Evolutionary conservation across 2,888 invertebrate genomes (phyloP).

Genomic region (Chrysomela aeneicollis): DNA sequence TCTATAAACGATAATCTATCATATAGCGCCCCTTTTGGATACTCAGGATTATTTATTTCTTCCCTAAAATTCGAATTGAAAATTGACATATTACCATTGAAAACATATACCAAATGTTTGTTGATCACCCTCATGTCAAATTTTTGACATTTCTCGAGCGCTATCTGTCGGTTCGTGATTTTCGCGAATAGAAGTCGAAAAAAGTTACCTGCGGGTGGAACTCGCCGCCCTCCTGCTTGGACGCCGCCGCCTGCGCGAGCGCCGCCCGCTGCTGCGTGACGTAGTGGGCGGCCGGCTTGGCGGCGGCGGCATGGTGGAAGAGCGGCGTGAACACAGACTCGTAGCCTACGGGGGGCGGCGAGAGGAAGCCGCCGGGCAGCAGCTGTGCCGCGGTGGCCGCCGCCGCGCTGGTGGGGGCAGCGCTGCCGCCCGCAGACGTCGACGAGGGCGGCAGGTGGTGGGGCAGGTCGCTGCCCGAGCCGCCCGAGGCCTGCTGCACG

Average conservation of each 20-base stretch:
- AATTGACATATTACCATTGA: too few relatives aligned
- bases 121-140: too few relatives aligned
- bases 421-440: conserved; percentile 51
- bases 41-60: too few relatives aligned
- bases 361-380: conserved; percentile 75
- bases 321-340: conserved; percentile 84
- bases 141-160: too few relatives aligned
- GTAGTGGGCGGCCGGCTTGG: conserved; percentile 66
- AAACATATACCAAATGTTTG: too few relatives aligned
- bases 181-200: too few relatives aligned
- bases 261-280: conserved; percentile 74
- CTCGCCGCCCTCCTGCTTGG: conserved; percentile 52
- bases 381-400: conserved; percentile 69
- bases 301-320: conserved; percentile 76
- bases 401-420: conserved; percentile 68
- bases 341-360: conserved; percentile 79
- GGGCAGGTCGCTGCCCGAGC: conserved; percentile 71
- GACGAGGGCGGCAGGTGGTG: conserved; percentile 69
- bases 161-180: too few relatives aligned
- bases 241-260: conserved; percentile 54
- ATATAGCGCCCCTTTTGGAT: too few relatives aligned
- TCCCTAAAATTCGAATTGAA: too few relatives aligned
- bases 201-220: too few relatives aligned
- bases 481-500: conserved; percentile 62
- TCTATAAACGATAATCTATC: too few relatives aligned